Evolutionary conservation across 2,113 vertebrate genomes (phyloP), one percentile per base, ranked within the genome.

Genomic region (Podarcis cretensis): DNA sequence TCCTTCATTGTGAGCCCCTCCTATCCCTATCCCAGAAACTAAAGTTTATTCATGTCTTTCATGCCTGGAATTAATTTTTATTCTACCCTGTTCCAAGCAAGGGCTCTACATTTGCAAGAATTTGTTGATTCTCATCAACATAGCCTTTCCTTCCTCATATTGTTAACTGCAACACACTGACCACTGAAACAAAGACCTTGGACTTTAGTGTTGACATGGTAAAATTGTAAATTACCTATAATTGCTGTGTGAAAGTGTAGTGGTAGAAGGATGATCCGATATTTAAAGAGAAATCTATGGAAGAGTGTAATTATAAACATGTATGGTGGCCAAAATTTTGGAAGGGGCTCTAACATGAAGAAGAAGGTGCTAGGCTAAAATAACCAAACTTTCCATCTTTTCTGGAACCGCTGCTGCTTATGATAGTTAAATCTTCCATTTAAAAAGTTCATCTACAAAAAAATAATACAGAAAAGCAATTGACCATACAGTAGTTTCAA

Each of bases 131-230:
- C 14, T 27, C 6, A 25, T 54, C 48, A 3, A 5, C 6, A 87
- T 82, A 32, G 84, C 6, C 7, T 65, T 12, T 0, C 80, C 18
- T 90, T 81, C 88, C 5, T 18, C 57, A 3, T 48, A 21, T 21
- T 89, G 83, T 73, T 73, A 35, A 5, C 88, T 93, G 83, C 75
- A 78, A 43, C 16, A 92, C 82, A 16, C 83, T 7, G 35, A 7
- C 59, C 89, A 43, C 88, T 30, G 32, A 68, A 87, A 23, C 89
- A 2, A 68, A 30, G 0, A 0, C 82, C 0, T 30, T 40, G 83
- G 10, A 0, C 85, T 40, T 78, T 81, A 87, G 48, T 59, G 32
- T 21, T 81, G 30, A 59, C 63, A 59, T 1, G 16, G 16, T n/a
- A 59, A 32, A 81, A 27, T 14, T 59, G 54, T 54, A 63, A 59